phyloP scores from a whole-genome alignment of 2,797 vertebrate species.

The Hylomyscus alleni region DNA sequence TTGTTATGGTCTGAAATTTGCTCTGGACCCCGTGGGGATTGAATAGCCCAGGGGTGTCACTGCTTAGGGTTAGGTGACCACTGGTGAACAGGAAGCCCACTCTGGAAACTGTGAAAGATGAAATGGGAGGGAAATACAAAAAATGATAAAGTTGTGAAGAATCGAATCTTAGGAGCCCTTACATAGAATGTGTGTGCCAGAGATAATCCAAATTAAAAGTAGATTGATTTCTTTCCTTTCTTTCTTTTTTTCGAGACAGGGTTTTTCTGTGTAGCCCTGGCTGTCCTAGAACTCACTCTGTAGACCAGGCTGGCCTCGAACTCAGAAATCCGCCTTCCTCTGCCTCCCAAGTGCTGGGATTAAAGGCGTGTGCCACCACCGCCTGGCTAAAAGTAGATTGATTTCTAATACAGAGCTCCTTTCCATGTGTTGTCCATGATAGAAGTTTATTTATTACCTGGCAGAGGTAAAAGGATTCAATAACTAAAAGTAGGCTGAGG shows the following conservation, averaged over 20 bases:
- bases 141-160: not conserved
- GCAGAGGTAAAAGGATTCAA: not conserved
- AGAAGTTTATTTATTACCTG: constrained; percentile 35
- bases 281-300: too few species aligned
- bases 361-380: too few species aligned
- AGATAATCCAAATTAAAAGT: constrained; percentile 28
- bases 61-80: constrained; percentile 10
- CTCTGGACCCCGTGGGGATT: not conserved
- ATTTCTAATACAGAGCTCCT: not conserved
- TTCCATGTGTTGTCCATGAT: not conserved
- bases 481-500: constrained; percentile 2
- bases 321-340: too few species aligned
- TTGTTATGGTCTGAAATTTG: too few species aligned
- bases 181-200: not conserved
- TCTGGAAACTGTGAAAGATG: constrained; percentile 24
- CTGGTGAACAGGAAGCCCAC: not conserved
- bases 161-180: constrained; percentile 1
- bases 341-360: too few species aligned
- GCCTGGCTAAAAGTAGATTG: not conserved
- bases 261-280: too few species aligned
- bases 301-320: too few species aligned
- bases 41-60: not conserved
- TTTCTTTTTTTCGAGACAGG: too few species aligned
- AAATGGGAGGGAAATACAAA: not conserved
- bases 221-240: constrained; percentile 30